phyloP scores from a whole-genome alignment of 2,888 invertebrate genomes.

The Nephrotoma flavescens region DNA sequence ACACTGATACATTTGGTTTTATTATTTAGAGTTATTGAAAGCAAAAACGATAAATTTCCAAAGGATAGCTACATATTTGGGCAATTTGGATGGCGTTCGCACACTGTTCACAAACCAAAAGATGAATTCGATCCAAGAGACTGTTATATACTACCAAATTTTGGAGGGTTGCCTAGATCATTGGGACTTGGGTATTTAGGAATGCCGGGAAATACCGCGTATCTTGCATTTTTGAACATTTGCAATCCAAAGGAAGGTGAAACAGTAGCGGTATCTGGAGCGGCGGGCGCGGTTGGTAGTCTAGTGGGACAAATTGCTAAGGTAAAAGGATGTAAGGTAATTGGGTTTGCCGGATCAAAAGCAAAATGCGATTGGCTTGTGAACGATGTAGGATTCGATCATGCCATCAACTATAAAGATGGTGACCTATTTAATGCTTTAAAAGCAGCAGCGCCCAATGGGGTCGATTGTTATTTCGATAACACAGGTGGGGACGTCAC shows the following conservation, averaged over 20 bases:
- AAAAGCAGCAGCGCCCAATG: conserved; percentile 47
- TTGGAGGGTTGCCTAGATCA: conserved; percentile 43
- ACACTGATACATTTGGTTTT: background rate
- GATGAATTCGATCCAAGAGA: conserved; percentile 20
- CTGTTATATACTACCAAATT: conserved; percentile 34
- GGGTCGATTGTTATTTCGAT: conserved; percentile 62
- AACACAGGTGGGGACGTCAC: conserved; percentile 55
- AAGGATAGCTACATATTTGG: conserved; percentile 47
- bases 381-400: conserved; percentile 50
- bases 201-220: conserved; percentile 58
- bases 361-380: conserved; percentile 54
- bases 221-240: conserved; percentile 56
- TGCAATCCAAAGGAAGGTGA: conserved; percentile 57
- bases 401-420: conserved; percentile 58
- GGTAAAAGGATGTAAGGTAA: conserved; percentile 45
- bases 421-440: conserved; percentile 37
- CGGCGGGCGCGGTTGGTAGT: conserved; percentile 66
- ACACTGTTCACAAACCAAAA: conserved; percentile 22
- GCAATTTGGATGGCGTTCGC: conserved; percentile 51
- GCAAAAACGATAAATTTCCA: conserved; percentile 46
- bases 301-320: conserved; percentile 68
- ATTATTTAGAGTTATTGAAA: conserved; percentile 51
- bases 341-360: conserved; percentile 52
- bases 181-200: conserved; percentile 50
- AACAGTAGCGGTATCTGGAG: conserved; percentile 55